Conservation (phyloP, 2,797 vertebrate species). For the Channallabes apus region DNA sequence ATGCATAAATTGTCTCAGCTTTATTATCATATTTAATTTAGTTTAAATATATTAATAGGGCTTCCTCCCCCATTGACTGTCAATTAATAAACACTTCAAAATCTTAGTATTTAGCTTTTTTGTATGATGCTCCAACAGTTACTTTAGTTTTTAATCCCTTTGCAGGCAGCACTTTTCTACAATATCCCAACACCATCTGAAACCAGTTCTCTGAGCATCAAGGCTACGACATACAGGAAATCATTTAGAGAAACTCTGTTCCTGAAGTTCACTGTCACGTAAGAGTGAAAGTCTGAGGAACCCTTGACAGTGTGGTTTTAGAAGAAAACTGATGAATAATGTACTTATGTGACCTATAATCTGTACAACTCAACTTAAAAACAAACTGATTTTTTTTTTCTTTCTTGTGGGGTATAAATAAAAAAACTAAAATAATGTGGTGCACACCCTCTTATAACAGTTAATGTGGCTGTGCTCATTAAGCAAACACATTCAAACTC, state of each 20-base stretch:
- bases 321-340: too few species aligned
- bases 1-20: background rate
- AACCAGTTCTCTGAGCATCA: constrained; percentile 28
- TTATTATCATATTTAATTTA: background rate
- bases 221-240: constrained; percentile 16
- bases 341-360: too few species aligned
- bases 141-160: background rate
- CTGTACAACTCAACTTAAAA: too few species aligned
- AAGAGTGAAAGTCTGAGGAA: background rate
- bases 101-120: background rate
- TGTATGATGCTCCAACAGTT: background rate
- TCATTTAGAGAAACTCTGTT: constrained; percentile 5
- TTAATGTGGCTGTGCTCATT: too few species aligned
- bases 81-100: background rate
- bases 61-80: background rate
- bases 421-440: too few species aligned
- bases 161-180: constrained; percentile 49
- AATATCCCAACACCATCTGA: constrained; percentile 44
- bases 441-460: too few species aligned
- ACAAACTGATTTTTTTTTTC: too few species aligned
- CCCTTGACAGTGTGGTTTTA: too few species aligned
- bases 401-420: too few species aligned
- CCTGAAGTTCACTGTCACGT: constrained; percentile 37
- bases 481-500: too few species aligned
- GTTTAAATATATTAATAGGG: too few species aligned